A percentile compares a stretch with the other conserved stretches of the same genome.
phyloP scores from a whole-genome alignment of 2,797 vertebrate genomes.

The Pseudomugil gertrudae region DNA sequence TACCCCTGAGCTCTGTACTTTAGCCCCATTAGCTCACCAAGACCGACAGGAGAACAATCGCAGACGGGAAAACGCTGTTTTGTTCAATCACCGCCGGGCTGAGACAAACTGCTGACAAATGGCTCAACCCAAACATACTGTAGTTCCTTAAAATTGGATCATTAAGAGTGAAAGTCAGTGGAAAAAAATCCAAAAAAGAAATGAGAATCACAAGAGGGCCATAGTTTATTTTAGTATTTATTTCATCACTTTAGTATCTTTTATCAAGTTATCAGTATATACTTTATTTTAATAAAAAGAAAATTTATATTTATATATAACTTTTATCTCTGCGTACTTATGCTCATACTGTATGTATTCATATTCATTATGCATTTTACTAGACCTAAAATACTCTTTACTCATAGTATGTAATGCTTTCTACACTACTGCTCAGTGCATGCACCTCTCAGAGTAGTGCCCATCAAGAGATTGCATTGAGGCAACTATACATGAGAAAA shows the following conservation, averaged over 20 bases:
- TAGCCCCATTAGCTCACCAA: constrained; percentile 60
- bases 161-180: constrained; percentile 50
- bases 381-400: constrained; percentile 84
- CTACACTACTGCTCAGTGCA: constrained; percentile 76
- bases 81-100: constrained; percentile 45
- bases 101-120: constrained; percentile 58
- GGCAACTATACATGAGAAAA: constrained; percentile 56
- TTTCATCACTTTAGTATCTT: constrained; percentile 84
- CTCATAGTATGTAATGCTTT: constrained; percentile 78
- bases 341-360: constrained; percentile 77
- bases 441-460: constrained; percentile 46
- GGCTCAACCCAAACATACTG: constrained; percentile 59
- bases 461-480: constrained; percentile 48
- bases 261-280: constrained; percentile 81
- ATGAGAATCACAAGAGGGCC: constrained; percentile 65
- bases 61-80: constrained; percentile 60
- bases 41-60: constrained; percentile 66
- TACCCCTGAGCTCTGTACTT: constrained; percentile 48
- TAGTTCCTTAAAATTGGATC: constrained; percentile 57
- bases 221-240: constrained; percentile 81
- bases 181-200: constrained; percentile 47
- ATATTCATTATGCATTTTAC: constrained; percentile 78
- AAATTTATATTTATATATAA: constrained; percentile 64
- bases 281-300: constrained; percentile 80
- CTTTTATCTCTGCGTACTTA: constrained; percentile 82